A percentile compares a stretch with the other conserved stretches of the same genome.
Evolutionary conservation across 2,113 vertebrate species (phyloP).

Genomic region (Gallinago paraguaiae): DNA sequence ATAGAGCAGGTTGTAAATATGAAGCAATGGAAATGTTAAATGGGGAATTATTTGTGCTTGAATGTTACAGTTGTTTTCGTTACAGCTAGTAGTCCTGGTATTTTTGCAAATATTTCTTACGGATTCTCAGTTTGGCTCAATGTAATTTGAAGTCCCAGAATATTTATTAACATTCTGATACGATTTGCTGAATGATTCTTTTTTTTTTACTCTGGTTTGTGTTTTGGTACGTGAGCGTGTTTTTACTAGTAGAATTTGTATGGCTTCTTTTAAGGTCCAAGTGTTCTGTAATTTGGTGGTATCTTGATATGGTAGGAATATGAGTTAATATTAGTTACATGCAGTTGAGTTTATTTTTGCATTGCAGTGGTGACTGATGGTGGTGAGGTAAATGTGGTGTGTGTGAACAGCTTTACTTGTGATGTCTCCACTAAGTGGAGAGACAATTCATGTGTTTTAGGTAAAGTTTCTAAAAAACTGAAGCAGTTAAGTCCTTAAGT

Average conservation of each 20-base stretch:
- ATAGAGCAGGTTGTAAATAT: not conserved
- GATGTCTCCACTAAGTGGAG: not conserved
- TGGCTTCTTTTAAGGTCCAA: not conserved
- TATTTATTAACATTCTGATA: not conserved
- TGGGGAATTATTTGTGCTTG: not conserved
- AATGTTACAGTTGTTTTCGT: not conserved
- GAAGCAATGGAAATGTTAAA: not conserved
- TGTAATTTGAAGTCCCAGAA: not conserved
- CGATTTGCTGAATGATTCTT: not conserved
- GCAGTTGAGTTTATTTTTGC: not conserved
- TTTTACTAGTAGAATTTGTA: not conserved
- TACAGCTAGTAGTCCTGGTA: not conserved
- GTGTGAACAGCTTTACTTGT: not conserved
- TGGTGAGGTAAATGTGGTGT: not conserved
- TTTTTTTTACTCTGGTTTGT: not conserved
- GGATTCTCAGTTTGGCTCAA: not conserved
- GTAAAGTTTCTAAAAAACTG: not conserved
- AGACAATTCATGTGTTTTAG: not conserved
- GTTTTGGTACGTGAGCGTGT: not conserved
- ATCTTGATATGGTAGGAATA: not conserved
- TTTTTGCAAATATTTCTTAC: not conserved
- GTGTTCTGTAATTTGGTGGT: not conserved
- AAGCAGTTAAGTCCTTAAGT: not conserved
- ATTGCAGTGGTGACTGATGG: not conserved
- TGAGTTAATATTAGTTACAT: not conserved